phyloP scores from a whole-genome alignment of 2,797 vertebrate genomes.

The Hipposideros larvatus region DNA sequence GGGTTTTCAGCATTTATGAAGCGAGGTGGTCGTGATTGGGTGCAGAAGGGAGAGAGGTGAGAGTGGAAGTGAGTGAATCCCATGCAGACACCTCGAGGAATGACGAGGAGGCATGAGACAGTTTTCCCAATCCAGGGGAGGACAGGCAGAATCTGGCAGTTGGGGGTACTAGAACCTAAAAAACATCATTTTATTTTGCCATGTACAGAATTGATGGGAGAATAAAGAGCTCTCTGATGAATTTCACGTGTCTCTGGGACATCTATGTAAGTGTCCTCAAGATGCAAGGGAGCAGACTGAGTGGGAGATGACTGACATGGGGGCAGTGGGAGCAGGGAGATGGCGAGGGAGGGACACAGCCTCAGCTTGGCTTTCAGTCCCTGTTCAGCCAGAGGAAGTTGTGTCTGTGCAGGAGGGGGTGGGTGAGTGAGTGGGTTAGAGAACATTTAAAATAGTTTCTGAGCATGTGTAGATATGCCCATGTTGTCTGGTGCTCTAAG shows the following conservation, averaged over 20 bases:
- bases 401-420: not conserved
- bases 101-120: not conserved
- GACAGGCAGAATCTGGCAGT: not conserved
- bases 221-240: not conserved
- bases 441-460: not conserved
- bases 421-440: not conserved
- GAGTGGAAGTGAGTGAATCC: not conserved
- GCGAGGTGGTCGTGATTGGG: not conserved
- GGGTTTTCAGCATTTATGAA: not conserved
- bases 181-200: not conserved
- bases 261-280: accelerated
- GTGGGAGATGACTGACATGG: accelerated
- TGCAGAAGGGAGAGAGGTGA: not conserved
- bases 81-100: not conserved
- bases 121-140: not conserved
- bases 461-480: not conserved
- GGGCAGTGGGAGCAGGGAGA: not conserved
- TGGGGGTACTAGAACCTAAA: not conserved
- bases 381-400: not conserved
- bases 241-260: not conserved
- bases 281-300: not conserved
- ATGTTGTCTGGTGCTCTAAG: not conserved
- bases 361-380: not conserved
- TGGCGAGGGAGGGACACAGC: accelerated
- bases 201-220: accelerated